Base-by-base conservation (phyloP, 2,888 invertebrate genomes). In the Noctua pronuba region DNA sequence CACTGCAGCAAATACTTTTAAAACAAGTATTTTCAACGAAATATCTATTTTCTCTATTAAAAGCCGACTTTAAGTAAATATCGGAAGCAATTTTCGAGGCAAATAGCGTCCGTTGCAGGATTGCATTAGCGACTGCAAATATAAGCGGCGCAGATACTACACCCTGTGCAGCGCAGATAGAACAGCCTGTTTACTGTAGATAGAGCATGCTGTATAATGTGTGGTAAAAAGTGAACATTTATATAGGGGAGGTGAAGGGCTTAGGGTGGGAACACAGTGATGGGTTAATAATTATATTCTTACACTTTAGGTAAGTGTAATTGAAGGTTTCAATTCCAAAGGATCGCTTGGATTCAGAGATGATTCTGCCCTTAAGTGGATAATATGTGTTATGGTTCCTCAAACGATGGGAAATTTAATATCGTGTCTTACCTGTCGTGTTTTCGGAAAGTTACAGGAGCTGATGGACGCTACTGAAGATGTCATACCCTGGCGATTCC, bases 21-120 rank as follows among this genome's bases (percentile, higher is more conserved):
- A 71, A 64, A 49, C 44, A 55, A 49, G 65, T 31, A 62, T 60
- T 74, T 77, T 55, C 24, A 44, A 82, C 55, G 7, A 60, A 79
- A 60, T 77, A 73, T 79, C 38, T 74, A 79, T 77, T 77, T 84
- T 70, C 44, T 77, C 52, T 82, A 75, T 78, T 82, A 81, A 77
- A 62, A 73, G 55, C 73, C 18, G 52, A 66, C 73, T 81, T 77
- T 80, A 85, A 85, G 86, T 86, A 88, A 91, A 90, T 87, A 90
- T 88, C 86, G 87, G 88, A 91, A 90, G 87, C 90, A 91, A 92
- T 92, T 91, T 90, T 81, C 85, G 80, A 86, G 80, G 89, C 88
- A 90, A 91, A 91, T 92, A 90, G 89, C 85, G 87, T 89, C 84
- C 88, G 88, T 88, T 86, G 87, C 86, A 90, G 75, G 86, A 91